Base-by-base conservation (phyloP, 2,888 invertebrate genomes). In the Pseudoips prasinana region DNA sequence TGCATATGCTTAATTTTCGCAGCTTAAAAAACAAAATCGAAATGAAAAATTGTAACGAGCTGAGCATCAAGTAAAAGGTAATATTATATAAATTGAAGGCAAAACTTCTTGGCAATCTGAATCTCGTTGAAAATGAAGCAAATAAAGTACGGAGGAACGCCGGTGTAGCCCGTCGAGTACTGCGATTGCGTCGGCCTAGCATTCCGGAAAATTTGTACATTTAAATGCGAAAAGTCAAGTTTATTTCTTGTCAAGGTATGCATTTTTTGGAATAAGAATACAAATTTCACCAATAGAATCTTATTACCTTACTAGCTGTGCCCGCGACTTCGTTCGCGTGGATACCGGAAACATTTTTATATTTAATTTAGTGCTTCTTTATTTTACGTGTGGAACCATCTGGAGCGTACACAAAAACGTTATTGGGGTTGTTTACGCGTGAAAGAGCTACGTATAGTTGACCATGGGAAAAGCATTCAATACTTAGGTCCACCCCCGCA, bases 31-130 rank as follows among this genome's bases (percentile, higher is more conserved):
- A 52, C 41, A 41, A 51, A 43, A 36, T 52, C 39, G 52, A 59
- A 63, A 58, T 52, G 41, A 67, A 60, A 56, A 58, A 34, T 52
- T 30, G 28, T 24, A 29, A 27, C 24, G 8, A 26, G 22, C 18
- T n/a, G 53, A 49, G 56, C 52, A 62, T 58, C 47, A 58, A 22
- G 44, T 62, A 62, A 65, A 55, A 66, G 52, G 64, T 64, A 66
- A 66, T 68, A 59, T 67, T 70, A 65, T 67, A 70, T 64, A 75
- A 75, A 76, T 76, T 73, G 72, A 72, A 76, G 63, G 67, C 55
- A 67, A 72, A 75, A 74, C 65, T 75, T 77, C 72, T 71, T 73
- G 70, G 73, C 73, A 79, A 74, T 79, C 63, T 67, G 69, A 72
- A 65, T 71, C 66, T 70, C 61, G 72, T 69, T 69, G 60, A 65